Conservation (phyloP, 64 coral and sea anemone species). For the Acropora yongei region DNA sequence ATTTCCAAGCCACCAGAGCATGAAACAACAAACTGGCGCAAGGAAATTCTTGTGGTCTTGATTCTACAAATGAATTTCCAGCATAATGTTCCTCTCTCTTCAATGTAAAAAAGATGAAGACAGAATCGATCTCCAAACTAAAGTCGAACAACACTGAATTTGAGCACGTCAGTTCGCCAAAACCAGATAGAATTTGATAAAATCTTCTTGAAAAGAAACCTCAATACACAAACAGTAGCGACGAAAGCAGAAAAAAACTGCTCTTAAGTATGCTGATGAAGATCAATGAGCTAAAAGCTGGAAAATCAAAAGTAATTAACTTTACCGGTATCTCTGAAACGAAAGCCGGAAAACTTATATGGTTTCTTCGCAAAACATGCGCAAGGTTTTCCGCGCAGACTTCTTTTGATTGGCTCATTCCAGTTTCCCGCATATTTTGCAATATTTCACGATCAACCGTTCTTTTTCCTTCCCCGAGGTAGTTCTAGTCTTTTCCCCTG, state of each 20-base stretch:
- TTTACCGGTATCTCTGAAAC: background rate
- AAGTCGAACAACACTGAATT: background rate
- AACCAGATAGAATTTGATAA: background rate
- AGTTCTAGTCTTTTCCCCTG: too few relatives aligned
- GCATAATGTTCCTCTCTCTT: background rate
- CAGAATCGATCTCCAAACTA: too few relatives aligned
- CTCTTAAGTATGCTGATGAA: background rate
- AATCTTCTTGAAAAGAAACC: background rate
- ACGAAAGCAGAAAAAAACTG: background rate
- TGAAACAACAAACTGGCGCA: background rate
- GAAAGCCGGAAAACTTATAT: background rate
- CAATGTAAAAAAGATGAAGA: background rate
- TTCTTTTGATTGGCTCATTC: slow-evolving; percentile 18
- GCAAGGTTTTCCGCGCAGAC: background rate
- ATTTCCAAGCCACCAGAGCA: background rate
- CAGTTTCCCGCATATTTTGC: background rate
- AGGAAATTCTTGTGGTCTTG: background rate
- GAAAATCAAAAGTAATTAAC: background rate
- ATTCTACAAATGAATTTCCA: slow-evolving; percentile 6
- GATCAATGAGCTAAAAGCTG: background rate
- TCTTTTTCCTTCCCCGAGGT: too few relatives aligned
- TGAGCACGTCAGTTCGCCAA: slow-evolving; percentile 20
- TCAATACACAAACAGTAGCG: background rate
- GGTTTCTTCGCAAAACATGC: slow-evolving; percentile 22
- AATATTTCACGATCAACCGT: too few relatives aligned